phyloP scores from a whole-genome alignment of 1,140 invertebrate species.

The Drosophila sproati region DNA sequence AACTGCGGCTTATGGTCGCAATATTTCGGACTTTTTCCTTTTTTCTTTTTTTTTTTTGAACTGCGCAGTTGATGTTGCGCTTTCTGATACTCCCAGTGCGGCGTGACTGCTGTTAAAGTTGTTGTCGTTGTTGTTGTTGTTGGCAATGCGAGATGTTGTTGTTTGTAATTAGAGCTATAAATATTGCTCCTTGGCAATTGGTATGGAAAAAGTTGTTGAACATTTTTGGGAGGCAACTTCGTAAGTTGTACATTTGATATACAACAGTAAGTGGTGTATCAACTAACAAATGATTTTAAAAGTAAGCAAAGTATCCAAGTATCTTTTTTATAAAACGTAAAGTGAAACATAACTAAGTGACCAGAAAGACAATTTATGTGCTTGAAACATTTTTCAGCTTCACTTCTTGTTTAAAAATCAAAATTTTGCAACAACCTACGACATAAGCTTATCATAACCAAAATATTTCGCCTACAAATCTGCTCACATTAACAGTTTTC shows the following conservation, averaged over 20 bases:
- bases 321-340: no score
- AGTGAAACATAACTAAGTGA: no score
- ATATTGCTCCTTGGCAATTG: slow-evolving; percentile 30
- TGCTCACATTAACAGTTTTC: slow-evolving; percentile 35
- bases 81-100: slow-evolving; percentile 61
- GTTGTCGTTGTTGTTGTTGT: slow-evolving; percentile 25
- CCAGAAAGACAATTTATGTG: no score
- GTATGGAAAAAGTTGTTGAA: not conserved
- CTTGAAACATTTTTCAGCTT: no score
- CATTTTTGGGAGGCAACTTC: not conserved
- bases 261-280: slow-evolving; percentile 27
- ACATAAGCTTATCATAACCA: slow-evolving; percentile 8
- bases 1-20: slow-evolving; percentile 67
- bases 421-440: not conserved
- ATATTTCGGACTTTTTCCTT: slow-evolving; percentile 40
- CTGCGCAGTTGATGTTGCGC: slow-evolving; percentile 21
- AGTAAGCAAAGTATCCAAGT: not conserved
- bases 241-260: slow-evolving; percentile 2
- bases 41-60: not conserved
- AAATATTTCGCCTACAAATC: slow-evolving; percentile 54
- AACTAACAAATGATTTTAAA: slow-evolving; percentile 10
- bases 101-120: slow-evolving; percentile 53
- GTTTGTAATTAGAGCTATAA: slow-evolving; percentile 76
- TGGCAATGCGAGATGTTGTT: slow-evolving; percentile 65
- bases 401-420: no score